phyloP scores from a whole-genome alignment of 1,140 invertebrate genomes.

The Microvelia longipes region DNA sequence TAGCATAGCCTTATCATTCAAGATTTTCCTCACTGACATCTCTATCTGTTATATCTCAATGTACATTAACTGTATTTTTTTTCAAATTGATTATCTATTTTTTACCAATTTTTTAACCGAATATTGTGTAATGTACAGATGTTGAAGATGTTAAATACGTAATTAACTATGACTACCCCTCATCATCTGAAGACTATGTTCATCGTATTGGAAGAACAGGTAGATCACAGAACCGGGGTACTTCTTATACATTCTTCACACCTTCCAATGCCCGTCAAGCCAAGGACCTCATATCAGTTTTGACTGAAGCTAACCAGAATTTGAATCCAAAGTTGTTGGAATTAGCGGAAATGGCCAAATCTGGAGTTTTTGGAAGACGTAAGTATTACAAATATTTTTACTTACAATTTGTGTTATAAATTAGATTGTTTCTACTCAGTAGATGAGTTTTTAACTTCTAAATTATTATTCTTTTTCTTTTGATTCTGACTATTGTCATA shows the following conservation, averaged over 20 bases:
- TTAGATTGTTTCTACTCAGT: neutral
- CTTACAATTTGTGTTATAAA: neutral
- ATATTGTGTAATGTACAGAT: constrained; percentile 34
- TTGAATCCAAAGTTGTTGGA: constrained; percentile 58
- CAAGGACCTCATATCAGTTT: constrained; percentile 71
- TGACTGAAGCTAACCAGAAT: constrained; percentile 80
- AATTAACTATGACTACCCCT: constrained; percentile 97
- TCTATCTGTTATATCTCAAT: too few species aligned
- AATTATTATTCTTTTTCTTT: too few species aligned
- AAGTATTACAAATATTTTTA: constrained; percentile 6
- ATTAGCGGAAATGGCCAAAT: constrained; percentile 32
- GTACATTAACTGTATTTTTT: too few species aligned
- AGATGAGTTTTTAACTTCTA: too few species aligned
- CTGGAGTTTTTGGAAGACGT: constrained; percentile 16
- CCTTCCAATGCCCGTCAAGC: constrained; percentile 76
- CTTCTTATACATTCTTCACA: constrained; percentile 96
- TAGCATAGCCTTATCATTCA: too few species aligned
- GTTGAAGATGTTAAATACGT: constrained; percentile 98
- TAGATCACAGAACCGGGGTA: constrained; percentile 81
- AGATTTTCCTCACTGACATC: too few species aligned
- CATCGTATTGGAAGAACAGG: constrained; percentile 95
- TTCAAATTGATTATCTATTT: too few species aligned
- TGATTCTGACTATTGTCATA: too few species aligned
- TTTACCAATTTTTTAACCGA: too few species aligned
- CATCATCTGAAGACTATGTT: constrained; percentile 96